Percentiles rank a stretch among this genome's conserved stretches.
These are phyloP conservation scores for Amniataba percoides DNA, from an alignment of 2,797 vertebrate species.

Conservation along the genomic window DNA sequence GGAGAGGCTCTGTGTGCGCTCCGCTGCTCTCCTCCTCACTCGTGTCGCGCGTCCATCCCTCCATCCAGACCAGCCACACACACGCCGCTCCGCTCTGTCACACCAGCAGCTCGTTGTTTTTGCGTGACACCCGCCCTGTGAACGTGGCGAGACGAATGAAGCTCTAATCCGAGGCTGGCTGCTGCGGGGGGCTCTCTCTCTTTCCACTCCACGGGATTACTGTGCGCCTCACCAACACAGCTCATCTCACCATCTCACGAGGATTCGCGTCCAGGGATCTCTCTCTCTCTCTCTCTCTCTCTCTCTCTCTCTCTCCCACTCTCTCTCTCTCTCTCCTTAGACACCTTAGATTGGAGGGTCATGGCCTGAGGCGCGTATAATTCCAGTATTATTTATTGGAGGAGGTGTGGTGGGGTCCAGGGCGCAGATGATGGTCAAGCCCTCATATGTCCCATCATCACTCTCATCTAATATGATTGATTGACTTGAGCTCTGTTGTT, in stretches of 20 bases:
- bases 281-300: constrained; percentile 29
- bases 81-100: not conserved
- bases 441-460: constrained; percentile 23
- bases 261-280: constrained; percentile 21
- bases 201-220: constrained; percentile 60
- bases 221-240: constrained; percentile 35
- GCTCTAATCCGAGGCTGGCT: constrained; percentile 50
- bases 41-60: constrained; percentile 43
- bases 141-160: constrained; percentile 36
- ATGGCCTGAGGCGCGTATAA: constrained; percentile 66
- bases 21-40: constrained; percentile 38
- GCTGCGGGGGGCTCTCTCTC: constrained; percentile 35
- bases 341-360: constrained; percentile 70
- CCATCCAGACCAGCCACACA: not conserved
- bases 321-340: constrained; percentile 19
- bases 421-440: constrained; percentile 11
- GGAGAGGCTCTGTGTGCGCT: constrained; percentile 43
- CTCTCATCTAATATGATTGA: constrained; percentile 25
- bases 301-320: constrained; percentile 17
- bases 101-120: constrained; percentile 19
- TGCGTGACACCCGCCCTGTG: constrained; percentile 31
- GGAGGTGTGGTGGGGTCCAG: constrained; percentile 8
- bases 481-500: not conserved
- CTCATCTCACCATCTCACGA: constrained; percentile 49
- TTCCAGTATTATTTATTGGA: constrained; percentile 56